These are phyloP conservation scores for Aplysina aerophoba DNA, from an alignment of 37 sponge, comb jelly and placozoan genomes.

Conservation along the genomic window DNA sequence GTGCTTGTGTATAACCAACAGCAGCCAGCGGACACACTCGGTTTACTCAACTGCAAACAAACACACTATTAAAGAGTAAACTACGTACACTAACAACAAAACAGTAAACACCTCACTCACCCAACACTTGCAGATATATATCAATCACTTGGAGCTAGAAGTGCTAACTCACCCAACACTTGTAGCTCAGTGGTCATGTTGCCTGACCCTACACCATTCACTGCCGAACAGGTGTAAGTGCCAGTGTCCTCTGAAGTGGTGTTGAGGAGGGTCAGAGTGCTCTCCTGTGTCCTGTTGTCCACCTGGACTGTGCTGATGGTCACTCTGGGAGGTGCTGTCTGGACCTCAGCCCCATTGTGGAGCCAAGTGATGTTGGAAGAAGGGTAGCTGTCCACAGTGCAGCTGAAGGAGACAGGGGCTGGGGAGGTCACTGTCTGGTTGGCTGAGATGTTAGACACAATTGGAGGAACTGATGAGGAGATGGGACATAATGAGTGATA, in stretches of 20 bases:
- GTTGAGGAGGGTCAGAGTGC: constrained; percentile 8
- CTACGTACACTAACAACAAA: too few species aligned
- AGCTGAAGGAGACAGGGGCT: constrained; percentile 32
- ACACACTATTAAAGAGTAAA: too few species aligned
- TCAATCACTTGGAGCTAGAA: too few species aligned
- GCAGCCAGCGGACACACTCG: too few species aligned
- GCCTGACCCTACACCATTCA: too few species aligned
- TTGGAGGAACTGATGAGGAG: background rate
- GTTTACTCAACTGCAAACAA: too few species aligned
- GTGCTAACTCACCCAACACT: too few species aligned
- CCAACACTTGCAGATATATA: too few species aligned
- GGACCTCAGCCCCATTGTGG: background rate
- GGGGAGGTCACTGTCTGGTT: background rate
- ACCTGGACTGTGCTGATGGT: background rate
- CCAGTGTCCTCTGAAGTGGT: background rate
- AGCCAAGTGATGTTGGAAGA: constrained; percentile 59
- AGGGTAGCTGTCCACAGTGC: constrained; percentile 50
- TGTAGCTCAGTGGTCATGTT: too few species aligned
- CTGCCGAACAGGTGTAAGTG: constrained; percentile 6
- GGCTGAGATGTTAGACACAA: background rate
- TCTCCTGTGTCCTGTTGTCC: constrained; percentile 22
- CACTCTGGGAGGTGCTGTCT: background rate
- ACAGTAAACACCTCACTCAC: too few species aligned
- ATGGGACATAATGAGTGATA: too few species aligned
- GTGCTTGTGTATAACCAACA: too few species aligned